Conservation (phyloP, 2,888 invertebrate genomes). For the Drosophila atripex region DNA sequence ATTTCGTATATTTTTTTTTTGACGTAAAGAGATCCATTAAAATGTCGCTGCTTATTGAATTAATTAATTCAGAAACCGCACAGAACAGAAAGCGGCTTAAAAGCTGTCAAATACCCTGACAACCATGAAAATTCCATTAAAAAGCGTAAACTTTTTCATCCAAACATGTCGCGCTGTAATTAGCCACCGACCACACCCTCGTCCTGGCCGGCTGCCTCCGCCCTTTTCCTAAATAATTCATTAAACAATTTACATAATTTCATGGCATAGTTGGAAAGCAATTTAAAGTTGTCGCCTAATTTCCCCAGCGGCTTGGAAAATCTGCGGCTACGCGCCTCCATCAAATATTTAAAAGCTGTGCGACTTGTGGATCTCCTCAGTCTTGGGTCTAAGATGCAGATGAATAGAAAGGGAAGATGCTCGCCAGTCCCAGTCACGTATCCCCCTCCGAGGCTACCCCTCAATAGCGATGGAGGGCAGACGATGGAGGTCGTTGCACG, state of each 20-base stretch:
- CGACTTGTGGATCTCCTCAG: slow-evolving; percentile 50
- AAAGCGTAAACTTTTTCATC: slow-evolving; percentile 42
- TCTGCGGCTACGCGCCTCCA: slow-evolving; percentile 40
- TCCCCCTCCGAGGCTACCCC: not conserved
- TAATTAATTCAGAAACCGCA: slow-evolving; percentile 65
- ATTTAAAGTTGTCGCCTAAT: slow-evolving; percentile 67
- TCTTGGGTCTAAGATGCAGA: slow-evolving; percentile 21
- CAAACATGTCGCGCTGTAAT: slow-evolving; percentile 63
- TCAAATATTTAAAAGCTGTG: slow-evolving; percentile 66
- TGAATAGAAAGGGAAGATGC: slow-evolving; percentile 10
- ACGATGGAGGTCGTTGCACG: slow-evolving; percentile 35
- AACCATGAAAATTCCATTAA: slow-evolving; percentile 64
- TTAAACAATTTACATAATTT: slow-evolving; percentile 65
- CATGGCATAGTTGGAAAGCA: slow-evolving; percentile 53
- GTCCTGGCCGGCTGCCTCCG: slow-evolving; percentile 17
- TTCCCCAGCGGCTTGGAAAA: slow-evolving; percentile 57
- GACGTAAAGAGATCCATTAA: slow-evolving; percentile 55
- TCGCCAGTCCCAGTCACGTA: slow-evolving; percentile 27
- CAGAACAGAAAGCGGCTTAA: slow-evolving; percentile 70
- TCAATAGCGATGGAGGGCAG: not conserved
- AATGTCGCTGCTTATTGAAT: slow-evolving; percentile 64
- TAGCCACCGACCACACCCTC: slow-evolving; percentile 47
- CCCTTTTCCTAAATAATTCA: slow-evolving; percentile 56
- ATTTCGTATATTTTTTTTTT: not conserved
- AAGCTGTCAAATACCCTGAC: slow-evolving; percentile 56